phyloP scores from a whole-genome alignment of 2,888 invertebrate genomes.

The Apeira syringaria region DNA sequence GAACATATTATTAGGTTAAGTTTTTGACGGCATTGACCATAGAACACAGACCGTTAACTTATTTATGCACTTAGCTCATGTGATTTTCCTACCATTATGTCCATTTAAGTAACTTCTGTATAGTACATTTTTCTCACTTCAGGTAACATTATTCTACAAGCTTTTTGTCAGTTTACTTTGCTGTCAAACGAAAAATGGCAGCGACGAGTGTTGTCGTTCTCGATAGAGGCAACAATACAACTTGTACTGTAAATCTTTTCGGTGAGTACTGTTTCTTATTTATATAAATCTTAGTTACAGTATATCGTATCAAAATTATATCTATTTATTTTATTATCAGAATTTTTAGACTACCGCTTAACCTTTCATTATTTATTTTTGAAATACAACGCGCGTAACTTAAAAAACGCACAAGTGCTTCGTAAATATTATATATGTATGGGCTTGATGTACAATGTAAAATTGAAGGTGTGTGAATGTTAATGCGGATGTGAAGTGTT shows the following conservation, averaged over 20 bases:
- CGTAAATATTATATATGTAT: constrained; percentile 21
- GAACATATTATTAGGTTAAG: too few species aligned
- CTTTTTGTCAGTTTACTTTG: constrained; percentile 70
- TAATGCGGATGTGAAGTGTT: constrained; percentile 29
- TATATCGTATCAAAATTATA: neutral
- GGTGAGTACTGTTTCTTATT: constrained; percentile 85
- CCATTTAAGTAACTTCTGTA: too few species aligned
- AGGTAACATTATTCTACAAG: constrained; percentile 10
- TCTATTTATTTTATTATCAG: constrained; percentile 13
- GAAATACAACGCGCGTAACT: constrained; percentile 69
- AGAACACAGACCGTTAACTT: too few species aligned
- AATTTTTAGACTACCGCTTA: constrained; percentile 43
- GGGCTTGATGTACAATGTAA: constrained; percentile 9
- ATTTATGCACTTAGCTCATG: too few species aligned
- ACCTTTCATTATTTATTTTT: constrained; percentile 68
- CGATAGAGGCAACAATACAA: constrained; percentile 97
- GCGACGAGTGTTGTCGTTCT: constrained; percentile 97
- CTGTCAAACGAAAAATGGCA: constrained; percentile 86
- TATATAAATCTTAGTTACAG: constrained; percentile 4
- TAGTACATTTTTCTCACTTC: constrained; percentile 5
- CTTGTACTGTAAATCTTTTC: constrained; percentile 97
- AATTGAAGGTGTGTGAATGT: constrained; percentile 13
- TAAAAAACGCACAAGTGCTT: constrained; percentile 46
- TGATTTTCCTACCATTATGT: too few species aligned
- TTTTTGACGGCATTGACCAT: too few species aligned